phyloP scores from a whole-genome alignment of 2,797 vertebrate species.

The Dermochelys coriacea region DNA sequence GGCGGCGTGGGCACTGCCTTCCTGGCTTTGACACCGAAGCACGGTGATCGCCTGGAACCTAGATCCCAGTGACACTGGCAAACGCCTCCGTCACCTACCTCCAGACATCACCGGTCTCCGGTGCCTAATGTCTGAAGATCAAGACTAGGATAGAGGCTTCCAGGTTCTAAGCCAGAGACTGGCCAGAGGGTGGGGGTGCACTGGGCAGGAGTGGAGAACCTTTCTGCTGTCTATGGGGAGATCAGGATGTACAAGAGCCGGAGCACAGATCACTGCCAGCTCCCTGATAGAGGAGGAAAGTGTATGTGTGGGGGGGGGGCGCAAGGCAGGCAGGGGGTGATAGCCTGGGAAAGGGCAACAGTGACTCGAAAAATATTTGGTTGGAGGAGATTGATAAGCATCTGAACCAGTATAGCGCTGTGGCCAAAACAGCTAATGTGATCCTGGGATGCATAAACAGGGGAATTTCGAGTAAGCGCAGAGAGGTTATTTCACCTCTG shows the following conservation, averaged over 20 bases:
- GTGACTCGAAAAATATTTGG: neutral
- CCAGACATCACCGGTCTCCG: neutral
- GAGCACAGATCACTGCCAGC: constrained; percentile 58
- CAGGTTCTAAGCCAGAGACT: constrained; percentile 62
- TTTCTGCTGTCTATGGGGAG: constrained; percentile 68
- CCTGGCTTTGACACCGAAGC: neutral
- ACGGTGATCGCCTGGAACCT: neutral
- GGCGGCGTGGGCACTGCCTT: rapidly evolving
- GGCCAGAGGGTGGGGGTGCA: too few species aligned
- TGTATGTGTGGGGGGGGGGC: neutral
- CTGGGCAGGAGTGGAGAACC: constrained; percentile 36
- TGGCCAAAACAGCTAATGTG: too few species aligned
- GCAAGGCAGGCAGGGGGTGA: neutral
- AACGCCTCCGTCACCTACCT: neutral
- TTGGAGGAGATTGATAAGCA: neutral
- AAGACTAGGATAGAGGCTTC: constrained; percentile 65
- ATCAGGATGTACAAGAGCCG: constrained; percentile 63
- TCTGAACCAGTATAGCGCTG: neutral
- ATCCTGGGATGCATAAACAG: too few species aligned
- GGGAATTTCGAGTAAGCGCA: neutral
- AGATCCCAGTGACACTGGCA: neutral
- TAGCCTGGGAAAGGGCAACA: neutral
- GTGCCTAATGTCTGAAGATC: constrained; percentile 49
- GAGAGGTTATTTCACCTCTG: neutral
- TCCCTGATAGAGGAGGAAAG: constrained; percentile 56